Evolutionary conservation across 2,797 vertebrate genomes (phyloP), one percentile per base, ranked within the genome.

Genomic region (Pseudomugil gertrudae): DNA sequence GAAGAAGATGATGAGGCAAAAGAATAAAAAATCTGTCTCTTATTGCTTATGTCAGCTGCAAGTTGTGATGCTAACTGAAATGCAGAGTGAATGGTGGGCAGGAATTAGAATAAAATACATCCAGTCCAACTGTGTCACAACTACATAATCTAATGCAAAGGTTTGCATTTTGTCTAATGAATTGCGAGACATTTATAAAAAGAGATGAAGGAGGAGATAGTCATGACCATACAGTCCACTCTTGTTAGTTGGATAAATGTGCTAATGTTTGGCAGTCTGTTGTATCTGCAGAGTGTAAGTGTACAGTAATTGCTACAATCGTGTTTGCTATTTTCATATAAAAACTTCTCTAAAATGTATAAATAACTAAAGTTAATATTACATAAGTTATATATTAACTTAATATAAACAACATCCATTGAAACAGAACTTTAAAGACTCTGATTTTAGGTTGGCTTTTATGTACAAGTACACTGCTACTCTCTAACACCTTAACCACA

Each of bases 401-500:
- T 68, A 89, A 87, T 86, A 84, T 85, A 89, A 92, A 88, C 83
- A 87, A 81, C 85, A 90, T 85, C 83, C 81, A 89, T 90, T 74
- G 57, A 85, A 92, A 89, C 89, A 84, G 84, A 93, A 84, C 69
- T 76, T 86, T 81, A 79, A 77, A 74, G 85, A 72, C 71, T 68
- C 75, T 78, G 57, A 61, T 81, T 84, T 83, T 85, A 86, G 78
- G 72, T 89, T 77, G 72, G 79, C 84, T 59, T 79, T 87, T 86
- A 87, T 90, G 77, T 90, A 90, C 91, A 90, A 80, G 78, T 84
- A 89, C 84, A 82, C 81, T 87, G 87, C 89, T 92, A 92, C 84
- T 85, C 59, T 84, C 89, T 87, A 90, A 89, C 82, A 90, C 89
- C 84, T 90, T 79, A 70, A 88, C 83, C 89, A 90, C 88, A 84